Evolutionary conservation across 2,888 invertebrate genomes (phyloP).

Genomic region (Melinopterus prodromus): DNA sequence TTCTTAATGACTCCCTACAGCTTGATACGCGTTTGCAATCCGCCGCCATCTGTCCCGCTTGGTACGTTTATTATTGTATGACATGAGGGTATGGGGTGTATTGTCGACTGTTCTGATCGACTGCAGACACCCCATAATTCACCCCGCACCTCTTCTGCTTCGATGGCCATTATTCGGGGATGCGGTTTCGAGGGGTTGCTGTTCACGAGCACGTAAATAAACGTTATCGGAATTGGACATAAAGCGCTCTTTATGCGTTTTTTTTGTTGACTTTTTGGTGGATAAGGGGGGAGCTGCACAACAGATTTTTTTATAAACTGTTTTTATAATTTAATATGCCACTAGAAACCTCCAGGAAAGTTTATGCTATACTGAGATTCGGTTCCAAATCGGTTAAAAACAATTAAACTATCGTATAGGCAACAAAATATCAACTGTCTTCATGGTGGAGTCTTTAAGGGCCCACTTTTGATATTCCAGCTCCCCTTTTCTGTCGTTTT

Average conservation of each 20-base stretch:
- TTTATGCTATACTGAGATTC: no score
- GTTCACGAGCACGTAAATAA: slow-evolving; percentile 4
- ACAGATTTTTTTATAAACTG: not conserved
- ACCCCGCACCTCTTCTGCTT: not conserved
- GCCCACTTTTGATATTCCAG: no score
- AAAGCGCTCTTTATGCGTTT: not conserved
- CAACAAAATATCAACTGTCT: no score
- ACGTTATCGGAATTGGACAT: not conserved
- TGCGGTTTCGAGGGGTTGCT: not conserved
- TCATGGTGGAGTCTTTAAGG: no score
- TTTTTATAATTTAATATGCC: not conserved
- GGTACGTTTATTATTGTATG: not conserved
- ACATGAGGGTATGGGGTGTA: not conserved
- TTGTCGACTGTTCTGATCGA: not conserved
- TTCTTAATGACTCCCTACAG: not conserved
- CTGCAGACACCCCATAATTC: slow-evolving; percentile 4
- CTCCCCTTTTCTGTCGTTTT: no score
- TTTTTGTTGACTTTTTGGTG: not conserved
- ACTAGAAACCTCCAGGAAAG: no score
- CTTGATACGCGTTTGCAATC: not conserved
- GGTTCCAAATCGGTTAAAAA: no score
- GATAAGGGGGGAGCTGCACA: not conserved
- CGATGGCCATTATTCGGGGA: not conserved
- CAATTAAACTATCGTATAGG: no score
- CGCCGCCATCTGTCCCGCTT: not conserved